Evolutionary conservation across 2,797 vertebrate species (phyloP), one percentile per base, ranked within the genome.

Genomic region (Rhinoraja longicauda): DNA sequence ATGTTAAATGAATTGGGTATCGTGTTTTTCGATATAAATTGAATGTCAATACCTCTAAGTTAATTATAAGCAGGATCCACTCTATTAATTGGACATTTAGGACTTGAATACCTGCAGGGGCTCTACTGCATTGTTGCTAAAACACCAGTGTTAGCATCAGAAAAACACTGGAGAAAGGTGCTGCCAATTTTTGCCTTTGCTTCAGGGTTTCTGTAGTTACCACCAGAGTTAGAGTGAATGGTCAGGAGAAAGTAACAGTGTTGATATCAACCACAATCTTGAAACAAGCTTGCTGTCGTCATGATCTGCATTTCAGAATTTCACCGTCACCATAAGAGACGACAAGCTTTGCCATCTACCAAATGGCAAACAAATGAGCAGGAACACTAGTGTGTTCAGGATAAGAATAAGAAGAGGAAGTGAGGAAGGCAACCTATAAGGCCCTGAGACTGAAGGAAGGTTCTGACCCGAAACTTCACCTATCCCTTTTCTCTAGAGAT

Each of bases 21-120:
- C 29, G 26, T 77, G 76, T 77, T 77, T 77, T 77, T 77, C 76
- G 32, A 77, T 77, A 77, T 82, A 82, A 82, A 82, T 57, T 57
- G 81, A 57, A 59, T 82, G 81, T 82, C 81, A 82, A 53, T 82
- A 53, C 24, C 53, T 82, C 53, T 59, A 26, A 82, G 24, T 59
- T 29, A 57, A 57, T 59, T 82, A 82, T 82, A 82, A 82, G 2
- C 24, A 57, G 81, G 45, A 9, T 29, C 53, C 24, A 29, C 45
- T 82, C 8, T 82, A 29, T 82, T 57, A 57, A 82, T 1, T 29
- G 26, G 26, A 84, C 24, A 59, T 84, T 59, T 13, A 57, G 26
- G 26, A 12, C 53, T 84, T 59, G 53, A 84, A 84, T 84, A 59
- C 19, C 53, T 59, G 26, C 53, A 59, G 53, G 53, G 81, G 2